phyloP scores from a whole-genome alignment of 2,888 invertebrate species.

The Cyclophora albipunctata region DNA sequence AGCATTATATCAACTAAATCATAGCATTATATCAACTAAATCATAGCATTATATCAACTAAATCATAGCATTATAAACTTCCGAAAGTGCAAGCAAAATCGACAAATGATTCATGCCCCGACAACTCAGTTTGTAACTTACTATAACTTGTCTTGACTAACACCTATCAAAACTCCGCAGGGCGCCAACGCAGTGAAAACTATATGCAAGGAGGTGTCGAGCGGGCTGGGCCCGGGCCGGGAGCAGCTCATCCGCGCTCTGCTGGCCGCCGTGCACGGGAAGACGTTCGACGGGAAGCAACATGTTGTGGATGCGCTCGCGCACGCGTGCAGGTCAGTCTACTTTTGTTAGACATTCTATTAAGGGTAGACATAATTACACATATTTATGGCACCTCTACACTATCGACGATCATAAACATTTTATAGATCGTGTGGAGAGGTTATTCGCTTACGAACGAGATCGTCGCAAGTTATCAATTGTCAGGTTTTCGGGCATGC shows the following conservation, averaged over 20 bases:
- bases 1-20: too few relatives aligned
- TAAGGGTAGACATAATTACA: background rate
- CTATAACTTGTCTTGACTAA: too few relatives aligned
- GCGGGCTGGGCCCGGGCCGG: slow-evolving; percentile 78
- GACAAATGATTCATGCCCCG: too few relatives aligned
- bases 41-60: too few relatives aligned
- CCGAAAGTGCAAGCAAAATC: too few relatives aligned
- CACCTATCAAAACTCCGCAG: slow-evolving; percentile 36
- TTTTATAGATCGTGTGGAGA: too few relatives aligned
- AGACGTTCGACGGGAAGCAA: slow-evolving; percentile 94
- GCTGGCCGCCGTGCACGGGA: slow-evolving; percentile 82
- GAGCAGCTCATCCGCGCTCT: slow-evolving; percentile 80
- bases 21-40: too few relatives aligned
- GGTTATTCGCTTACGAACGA: too few relatives aligned
- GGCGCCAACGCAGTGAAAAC: slow-evolving; percentile 89
- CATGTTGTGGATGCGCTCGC: slow-evolving; percentile 85
- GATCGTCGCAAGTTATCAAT: too few relatives aligned
- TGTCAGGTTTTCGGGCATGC: too few relatives aligned
- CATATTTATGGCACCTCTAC: background rate
- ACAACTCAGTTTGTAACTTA: too few relatives aligned
- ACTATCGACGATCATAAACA: background rate
- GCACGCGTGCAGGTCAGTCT: slow-evolving; percentile 82
- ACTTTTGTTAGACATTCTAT: background rate
- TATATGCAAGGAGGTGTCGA: slow-evolving; percentile 79
- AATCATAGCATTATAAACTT: too few relatives aligned